Percentiles rank a stretch among this genome's conserved stretches.
phyloP scores from a whole-genome alignment of 2,797 vertebrate genomes.

The Mormyrops boulengeri region DNA sequence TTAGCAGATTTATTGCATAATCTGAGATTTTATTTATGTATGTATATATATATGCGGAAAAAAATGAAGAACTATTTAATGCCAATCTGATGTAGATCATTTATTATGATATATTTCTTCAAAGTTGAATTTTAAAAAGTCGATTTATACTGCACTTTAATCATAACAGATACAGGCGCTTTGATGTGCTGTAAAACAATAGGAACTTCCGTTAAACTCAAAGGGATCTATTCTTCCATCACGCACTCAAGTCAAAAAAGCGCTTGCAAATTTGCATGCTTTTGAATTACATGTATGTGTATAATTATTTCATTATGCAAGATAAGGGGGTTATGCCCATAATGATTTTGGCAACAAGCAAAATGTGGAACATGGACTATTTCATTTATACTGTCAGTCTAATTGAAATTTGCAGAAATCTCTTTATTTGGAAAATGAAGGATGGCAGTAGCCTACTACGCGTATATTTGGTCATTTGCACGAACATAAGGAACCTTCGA shows the following conservation, averaged over 20 bases:
- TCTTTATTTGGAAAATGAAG: background rate
- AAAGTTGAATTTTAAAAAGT: background rate
- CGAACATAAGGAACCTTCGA: background rate
- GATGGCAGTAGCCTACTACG: background rate
- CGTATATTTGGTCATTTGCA: background rate
- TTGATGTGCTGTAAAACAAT: background rate
- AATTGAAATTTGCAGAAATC: background rate
- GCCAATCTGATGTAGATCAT: background rate
- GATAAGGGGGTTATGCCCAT: background rate
- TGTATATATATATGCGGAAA: background rate
- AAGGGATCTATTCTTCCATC: background rate
- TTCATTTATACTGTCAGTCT: background rate
- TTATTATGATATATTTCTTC: background rate
- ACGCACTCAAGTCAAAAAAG: background rate
- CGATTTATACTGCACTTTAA: background rate
- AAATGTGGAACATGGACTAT: background rate
- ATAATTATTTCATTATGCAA: background rate
- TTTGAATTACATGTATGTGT: background rate
- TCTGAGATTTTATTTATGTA: background rate
- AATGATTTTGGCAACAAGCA: background rate
- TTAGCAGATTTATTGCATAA: background rate
- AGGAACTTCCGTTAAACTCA: background rate
- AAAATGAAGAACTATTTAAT: background rate
- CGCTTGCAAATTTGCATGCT: background rate
- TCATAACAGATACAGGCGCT: background rate